Conservation (phyloP, 2,113 vertebrate species). For the Tetraodon nigroviridis region DNA sequence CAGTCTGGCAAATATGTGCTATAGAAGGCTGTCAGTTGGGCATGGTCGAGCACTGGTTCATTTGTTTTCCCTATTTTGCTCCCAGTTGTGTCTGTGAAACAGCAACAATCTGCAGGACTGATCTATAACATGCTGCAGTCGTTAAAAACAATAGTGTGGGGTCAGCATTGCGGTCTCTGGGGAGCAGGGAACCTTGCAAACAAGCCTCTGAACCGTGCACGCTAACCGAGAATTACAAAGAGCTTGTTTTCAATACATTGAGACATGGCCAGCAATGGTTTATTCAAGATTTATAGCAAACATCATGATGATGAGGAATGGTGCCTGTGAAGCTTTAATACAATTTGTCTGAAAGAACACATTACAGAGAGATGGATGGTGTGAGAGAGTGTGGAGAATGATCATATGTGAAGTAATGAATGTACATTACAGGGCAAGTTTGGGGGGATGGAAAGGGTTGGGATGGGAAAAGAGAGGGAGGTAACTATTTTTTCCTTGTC, state of each 20-base stretch:
- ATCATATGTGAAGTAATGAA: slow-evolving; percentile 26
- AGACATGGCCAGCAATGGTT: not conserved
- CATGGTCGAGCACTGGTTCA: not conserved
- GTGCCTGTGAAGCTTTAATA: slow-evolving; percentile 17
- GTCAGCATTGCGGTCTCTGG: slow-evolving; percentile 40
- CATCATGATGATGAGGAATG: not conserved
- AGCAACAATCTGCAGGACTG: slow-evolving; percentile 1
- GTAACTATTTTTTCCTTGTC: slow-evolving; percentile 13
- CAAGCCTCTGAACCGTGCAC: slow-evolving; percentile 20
- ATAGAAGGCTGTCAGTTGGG: too few species aligned
- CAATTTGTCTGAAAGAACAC: slow-evolving; percentile 4
- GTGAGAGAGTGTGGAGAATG: slow-evolving; percentile 3
- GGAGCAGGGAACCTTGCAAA: slow-evolving; percentile 28
- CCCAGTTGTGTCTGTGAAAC: not conserved
- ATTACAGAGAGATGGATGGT: not conserved
- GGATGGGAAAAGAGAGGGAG: slow-evolving; percentile 37
- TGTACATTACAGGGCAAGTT: slow-evolving; percentile 22
- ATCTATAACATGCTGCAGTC: slow-evolving; percentile 40
- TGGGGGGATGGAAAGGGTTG: slow-evolving; percentile 1
- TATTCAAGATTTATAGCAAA: not conserved
- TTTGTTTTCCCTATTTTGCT: not conserved
- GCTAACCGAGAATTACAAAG: not conserved
- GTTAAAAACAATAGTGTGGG: slow-evolving; percentile 33
- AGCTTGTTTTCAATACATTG: slow-evolving; percentile 6
- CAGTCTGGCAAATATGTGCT: too few species aligned